These are phyloP conservation scores for Branchellion lobata DNA, from an alignment of 2,888 invertebrate genomes.

Conservation along the genomic window DNA sequence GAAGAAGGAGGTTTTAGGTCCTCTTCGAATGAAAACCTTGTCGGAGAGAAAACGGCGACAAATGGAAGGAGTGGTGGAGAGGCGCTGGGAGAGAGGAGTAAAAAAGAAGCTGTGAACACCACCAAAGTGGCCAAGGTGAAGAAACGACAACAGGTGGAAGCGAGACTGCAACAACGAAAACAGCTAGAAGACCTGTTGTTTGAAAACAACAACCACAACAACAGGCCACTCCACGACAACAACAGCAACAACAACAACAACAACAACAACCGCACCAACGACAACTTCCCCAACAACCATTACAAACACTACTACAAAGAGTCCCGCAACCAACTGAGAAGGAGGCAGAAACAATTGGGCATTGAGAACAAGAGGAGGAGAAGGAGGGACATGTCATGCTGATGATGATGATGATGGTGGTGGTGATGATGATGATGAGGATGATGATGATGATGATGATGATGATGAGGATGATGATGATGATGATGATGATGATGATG, in stretches of 20 bases:
- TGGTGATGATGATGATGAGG: too few relatives aligned
- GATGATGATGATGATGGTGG: too few relatives aligned
- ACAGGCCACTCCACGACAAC: too few relatives aligned
- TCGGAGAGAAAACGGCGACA: too few relatives aligned
- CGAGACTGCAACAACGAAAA: background rate
- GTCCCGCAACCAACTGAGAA: background rate
- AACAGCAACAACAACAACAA: background rate
- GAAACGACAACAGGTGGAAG: background rate
- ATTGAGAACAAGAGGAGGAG: background rate
- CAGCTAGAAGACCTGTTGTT: background rate
- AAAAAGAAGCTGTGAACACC: background rate
- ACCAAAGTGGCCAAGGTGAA: background rate
- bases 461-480: too few relatives aligned
- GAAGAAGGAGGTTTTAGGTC: too few relatives aligned
- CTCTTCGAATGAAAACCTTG: too few relatives aligned
- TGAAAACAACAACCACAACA: background rate
- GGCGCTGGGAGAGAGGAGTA: background rate
- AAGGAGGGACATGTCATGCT: background rate
- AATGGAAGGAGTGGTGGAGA: too few relatives aligned
- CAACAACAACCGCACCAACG: background rate
- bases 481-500: constrained; percentile 11
- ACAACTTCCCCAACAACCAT: background rate
- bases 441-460: too few relatives aligned
- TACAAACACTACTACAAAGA: background rate
- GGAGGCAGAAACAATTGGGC: background rate